phyloP scores from a whole-genome alignment of 2,888 invertebrate species.

The Ctena decussata region DNA sequence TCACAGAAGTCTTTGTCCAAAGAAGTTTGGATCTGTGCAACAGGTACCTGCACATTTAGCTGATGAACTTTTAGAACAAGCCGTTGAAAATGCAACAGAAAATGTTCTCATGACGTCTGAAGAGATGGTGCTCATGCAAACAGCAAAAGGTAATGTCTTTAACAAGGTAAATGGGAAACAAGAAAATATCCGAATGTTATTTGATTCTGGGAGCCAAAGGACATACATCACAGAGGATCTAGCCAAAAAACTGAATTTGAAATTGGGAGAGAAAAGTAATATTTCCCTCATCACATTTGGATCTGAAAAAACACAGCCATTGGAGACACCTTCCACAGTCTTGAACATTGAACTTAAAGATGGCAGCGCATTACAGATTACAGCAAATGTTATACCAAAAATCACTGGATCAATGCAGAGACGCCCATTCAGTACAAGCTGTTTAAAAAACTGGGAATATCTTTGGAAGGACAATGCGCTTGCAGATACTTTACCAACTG shows the following conservation, averaged over 20 bases:
- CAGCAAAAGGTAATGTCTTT: neutral
- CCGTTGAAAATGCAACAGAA: neutral
- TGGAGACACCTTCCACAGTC: neutral
- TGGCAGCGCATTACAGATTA: neutral
- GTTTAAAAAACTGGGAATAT: neutral
- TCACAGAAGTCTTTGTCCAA: neutral
- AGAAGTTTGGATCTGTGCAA: neutral
- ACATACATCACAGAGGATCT: neutral
- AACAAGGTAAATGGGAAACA: neutral
- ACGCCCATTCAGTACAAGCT: neutral
- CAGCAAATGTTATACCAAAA: neutral
- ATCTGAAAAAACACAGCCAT: neutral
- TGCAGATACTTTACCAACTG: neutral
- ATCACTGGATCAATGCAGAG: neutral
- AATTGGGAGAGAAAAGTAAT: neutral
- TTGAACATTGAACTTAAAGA: neutral
- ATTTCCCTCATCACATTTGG: neutral
- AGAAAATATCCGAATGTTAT: neutral
- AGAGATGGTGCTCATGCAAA: neutral
- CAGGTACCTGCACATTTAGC: neutral
- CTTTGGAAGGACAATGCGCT: neutral
- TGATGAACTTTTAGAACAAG: neutral
- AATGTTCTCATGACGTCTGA: neutral
- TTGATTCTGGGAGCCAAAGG: neutral
- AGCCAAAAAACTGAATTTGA: neutral